Base-by-base conservation (phyloP, 92 coral and sea anemone species). In the Parazoanthus darwini region DNA sequence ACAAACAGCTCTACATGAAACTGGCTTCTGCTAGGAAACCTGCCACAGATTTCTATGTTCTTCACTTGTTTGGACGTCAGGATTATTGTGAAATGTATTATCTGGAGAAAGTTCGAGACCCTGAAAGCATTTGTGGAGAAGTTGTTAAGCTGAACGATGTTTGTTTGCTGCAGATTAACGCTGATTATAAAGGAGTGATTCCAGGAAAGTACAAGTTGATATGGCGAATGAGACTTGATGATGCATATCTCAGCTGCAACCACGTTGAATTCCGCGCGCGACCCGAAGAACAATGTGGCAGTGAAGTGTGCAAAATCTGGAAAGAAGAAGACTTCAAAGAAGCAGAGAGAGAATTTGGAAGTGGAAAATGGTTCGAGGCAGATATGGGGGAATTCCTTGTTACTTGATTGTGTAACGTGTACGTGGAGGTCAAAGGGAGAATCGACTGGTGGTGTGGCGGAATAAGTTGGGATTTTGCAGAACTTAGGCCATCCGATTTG, bases 391-490 rank as follows among this genome's bases (percentile, higher is more conserved):
- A 88, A 68, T 77, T 92, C n/a, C n/a, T 29, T n/a, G 91, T 94
- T 48, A 84, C 91, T 8, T 73, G 77, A 25, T 77, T 77, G 51
- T 94, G 96, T 81, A 87, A 92, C 26, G 95, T 94, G 7, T 82
- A 77, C 11, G 94, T 94, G 74, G 95, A 94, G 79, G 84, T 94
- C 37, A 86, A 71, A 33, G 96, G 96, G 6, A 91, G 95, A 38
- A 85, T 75, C 26, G 82, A 75, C n/a, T 89, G 82, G 83, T 94
- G 96, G 96, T 92, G 94, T 82, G 96, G 96, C 0, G 96, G 96
- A 0, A 92, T 94, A 25, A 58, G 89, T 3, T 94, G 96, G 96
- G 96, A 94, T 87, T 88, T 86, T 78, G 96, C 85, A n/a, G 91
- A 94, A 85, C 82, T 94, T 67, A 92, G 88, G 79, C 91, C 88